Percentiles rank a stretch among this genome's conserved stretches.
These are phyloP conservation scores for Empis stercorea DNA, from an alignment of 2,888 invertebrate species.

Conservation along the genomic window DNA sequence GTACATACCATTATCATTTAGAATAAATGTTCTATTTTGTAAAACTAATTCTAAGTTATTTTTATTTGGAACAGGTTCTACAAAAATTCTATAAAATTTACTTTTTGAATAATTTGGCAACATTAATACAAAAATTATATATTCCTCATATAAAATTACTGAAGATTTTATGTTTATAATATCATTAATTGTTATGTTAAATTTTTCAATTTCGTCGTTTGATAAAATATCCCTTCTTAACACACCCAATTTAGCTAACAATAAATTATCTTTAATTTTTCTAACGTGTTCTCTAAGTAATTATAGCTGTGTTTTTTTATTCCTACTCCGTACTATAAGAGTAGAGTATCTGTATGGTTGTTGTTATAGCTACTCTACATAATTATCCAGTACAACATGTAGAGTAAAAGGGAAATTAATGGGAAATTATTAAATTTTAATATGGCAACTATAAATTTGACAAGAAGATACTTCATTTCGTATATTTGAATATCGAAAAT, in stretches of 20 bases:
- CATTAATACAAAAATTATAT: constrained; percentile 8
- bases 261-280: constrained; percentile 6
- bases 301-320: too few relatives aligned
- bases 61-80: constrained; percentile 8
- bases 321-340: too few relatives aligned
- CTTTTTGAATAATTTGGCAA: constrained; percentile 7
- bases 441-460: too few relatives aligned
- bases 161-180: constrained; percentile 7
- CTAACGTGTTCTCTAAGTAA: constrained; percentile 1
- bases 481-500: too few relatives aligned
- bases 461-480: too few relatives aligned
- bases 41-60: constrained; percentile 3
- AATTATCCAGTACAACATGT: too few relatives aligned
- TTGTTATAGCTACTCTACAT: too few relatives aligned
- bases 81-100: constrained; percentile 4
- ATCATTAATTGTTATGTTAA: constrained; percentile 5
- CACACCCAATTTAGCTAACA: constrained; percentile 5
- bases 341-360: too few relatives aligned
- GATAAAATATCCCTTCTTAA: constrained; percentile 3
- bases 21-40: neutral
- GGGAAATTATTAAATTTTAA: too few relatives aligned
- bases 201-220: constrained; percentile 4
- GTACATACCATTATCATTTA: neutral
- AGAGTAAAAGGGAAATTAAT: too few relatives aligned
- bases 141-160: constrained; percentile 5